Percentiles rank a stretch among this genome's conserved stretches.
phyloP scores from a whole-genome alignment of 1,140 invertebrate species.

The Drosophila repleta region DNA sequence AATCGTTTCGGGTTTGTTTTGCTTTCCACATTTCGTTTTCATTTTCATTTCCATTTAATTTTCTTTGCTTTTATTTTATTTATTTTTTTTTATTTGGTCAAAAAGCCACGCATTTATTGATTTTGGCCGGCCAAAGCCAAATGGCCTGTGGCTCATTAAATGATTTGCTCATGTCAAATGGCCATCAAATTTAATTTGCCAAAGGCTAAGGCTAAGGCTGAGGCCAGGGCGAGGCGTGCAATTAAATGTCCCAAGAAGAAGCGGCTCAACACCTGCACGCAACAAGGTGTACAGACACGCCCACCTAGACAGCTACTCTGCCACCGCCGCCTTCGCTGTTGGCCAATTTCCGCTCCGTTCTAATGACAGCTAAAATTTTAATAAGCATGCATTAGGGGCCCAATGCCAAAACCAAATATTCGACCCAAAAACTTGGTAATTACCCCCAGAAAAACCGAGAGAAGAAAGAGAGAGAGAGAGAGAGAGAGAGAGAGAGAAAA shows the following conservation, averaged over 20 bases:
- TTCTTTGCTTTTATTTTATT: too few relatives aligned
- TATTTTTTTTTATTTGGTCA: neutral
- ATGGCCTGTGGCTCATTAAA: conserved; percentile 48
- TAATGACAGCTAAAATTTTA: conserved; percentile 70
- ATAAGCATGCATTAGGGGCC: conserved; percentile 66
- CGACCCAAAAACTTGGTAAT: conserved; percentile 42
- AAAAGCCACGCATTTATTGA: conserved; percentile 21
- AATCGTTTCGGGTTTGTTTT: conserved; percentile 5
- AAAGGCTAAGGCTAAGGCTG: neutral
- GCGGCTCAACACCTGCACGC: conserved; percentile 54
- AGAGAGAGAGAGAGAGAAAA: neutral
- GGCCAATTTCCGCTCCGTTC: conserved; percentile 50
- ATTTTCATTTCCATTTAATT: neutral
- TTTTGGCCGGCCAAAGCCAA: conserved; percentile 12
- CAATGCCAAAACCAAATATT: conserved; percentile 36
- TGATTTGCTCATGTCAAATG: conserved; percentile 54
- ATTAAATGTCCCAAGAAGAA: conserved; percentile 42
- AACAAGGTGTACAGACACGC: conserved; percentile 24
- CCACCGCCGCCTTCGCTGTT: neutral
- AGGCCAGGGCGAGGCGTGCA: conserved; percentile 19
- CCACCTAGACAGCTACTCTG: neutral
- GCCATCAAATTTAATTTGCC: conserved; percentile 63
- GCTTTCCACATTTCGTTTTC: neutral
- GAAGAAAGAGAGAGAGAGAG: neutral
- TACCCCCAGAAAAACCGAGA: too few relatives aligned